Percentiles rank a stretch among this genome's conserved stretches.
Evolutionary conservation across 2,797 vertebrate species (phyloP).

Genomic region (Prunella strophiata): DNA sequence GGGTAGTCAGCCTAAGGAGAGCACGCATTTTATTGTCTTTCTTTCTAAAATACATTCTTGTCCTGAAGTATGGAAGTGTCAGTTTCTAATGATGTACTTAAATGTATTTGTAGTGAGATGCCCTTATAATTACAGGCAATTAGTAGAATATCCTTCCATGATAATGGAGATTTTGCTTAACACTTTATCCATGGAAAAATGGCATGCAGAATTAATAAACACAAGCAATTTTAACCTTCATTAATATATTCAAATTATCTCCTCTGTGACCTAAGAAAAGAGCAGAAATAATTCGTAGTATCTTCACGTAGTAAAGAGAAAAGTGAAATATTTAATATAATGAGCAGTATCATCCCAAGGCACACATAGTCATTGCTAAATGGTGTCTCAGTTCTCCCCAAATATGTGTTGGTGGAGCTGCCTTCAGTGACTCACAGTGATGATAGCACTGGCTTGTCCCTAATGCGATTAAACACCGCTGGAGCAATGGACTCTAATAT

Average conservation of each 20-base stretch:
- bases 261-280: not conserved
- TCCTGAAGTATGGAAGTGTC: not conserved
- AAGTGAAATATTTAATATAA: not conserved
- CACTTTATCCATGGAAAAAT: not conserved
- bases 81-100: not conserved
- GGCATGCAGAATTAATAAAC: not conserved
- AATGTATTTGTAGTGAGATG: not conserved
- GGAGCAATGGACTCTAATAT: not conserved
- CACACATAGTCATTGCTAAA: not conserved
- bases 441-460: not conserved
- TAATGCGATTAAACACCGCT: accelerated
- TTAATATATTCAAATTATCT: not conserved
- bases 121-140: not conserved
- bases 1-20: not conserved
- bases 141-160: not conserved
- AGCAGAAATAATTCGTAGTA: not conserved
- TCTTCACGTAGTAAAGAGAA: not conserved
- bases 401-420: not conserved
- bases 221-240: not conserved
- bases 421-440: not conserved
- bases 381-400: not conserved
- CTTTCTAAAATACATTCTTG: not conserved
- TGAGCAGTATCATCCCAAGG: not conserved
- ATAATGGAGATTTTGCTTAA: not conserved
- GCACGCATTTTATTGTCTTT: not conserved